phyloP scores from a whole-genome alignment of 2,797 vertebrate species.

The Sebastes aleutianus region DNA sequence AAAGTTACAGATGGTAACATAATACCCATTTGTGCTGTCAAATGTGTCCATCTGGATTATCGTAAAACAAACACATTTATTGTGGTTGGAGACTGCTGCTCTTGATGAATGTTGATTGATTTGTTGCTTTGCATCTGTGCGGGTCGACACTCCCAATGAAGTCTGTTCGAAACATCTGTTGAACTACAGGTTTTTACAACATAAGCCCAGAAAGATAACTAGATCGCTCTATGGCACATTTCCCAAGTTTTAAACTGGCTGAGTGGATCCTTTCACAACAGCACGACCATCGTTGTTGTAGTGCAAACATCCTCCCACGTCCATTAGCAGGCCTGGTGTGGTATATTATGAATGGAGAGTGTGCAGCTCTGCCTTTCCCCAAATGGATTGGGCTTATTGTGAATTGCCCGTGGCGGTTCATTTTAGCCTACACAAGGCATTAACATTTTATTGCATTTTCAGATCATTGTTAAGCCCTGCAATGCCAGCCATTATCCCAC shows the following conservation, averaged over 20 bases:
- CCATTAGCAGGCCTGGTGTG: conserved; percentile 22
- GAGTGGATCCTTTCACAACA: conserved; percentile 2
- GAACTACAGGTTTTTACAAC: background rate
- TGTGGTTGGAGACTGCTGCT: background rate
- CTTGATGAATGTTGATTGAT: conserved; percentile 11
- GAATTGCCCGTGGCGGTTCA: conserved; percentile 37
- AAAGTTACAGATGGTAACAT: conserved; percentile 4
- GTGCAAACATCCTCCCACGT: conserved; percentile 34
- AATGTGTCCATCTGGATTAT: conserved; percentile 5
- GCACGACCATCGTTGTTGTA: background rate
- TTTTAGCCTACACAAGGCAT: conserved; percentile 41
- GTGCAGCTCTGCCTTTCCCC: conserved; percentile 30
- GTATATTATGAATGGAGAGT: conserved; percentile 45
- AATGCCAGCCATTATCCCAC: conserved; percentile 14
- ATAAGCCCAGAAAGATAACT: background rate
- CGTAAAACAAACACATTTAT: background rate
- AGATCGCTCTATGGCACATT: background rate
- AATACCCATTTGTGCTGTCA: conserved; percentile 2
- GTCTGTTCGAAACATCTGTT: conserved; percentile 5
- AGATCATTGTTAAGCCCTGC: conserved; percentile 36
- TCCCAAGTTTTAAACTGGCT: background rate
- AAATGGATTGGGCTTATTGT: conserved; percentile 33
- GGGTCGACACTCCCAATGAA: background rate
- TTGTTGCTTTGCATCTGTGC: background rate
- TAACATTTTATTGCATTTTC: conserved; percentile 57